phyloP scores from a whole-genome alignment of 92 coral and sea anemone species.

The Porites lobata region DNA sequence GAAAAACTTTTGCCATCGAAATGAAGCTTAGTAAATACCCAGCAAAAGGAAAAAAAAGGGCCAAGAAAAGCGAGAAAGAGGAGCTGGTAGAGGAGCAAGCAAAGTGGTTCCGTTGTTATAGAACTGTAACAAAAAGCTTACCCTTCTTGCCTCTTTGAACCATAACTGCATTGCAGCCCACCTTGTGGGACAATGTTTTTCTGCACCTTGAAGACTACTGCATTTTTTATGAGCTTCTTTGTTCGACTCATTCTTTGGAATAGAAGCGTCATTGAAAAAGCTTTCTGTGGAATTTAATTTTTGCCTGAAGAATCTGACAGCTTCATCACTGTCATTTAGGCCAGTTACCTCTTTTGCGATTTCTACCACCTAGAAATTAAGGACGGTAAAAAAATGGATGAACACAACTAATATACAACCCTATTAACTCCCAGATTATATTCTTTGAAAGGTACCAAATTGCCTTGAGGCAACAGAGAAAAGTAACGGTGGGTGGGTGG shows the following conservation, averaged over 20 bases:
- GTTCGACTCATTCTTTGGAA: conserved; percentile 88
- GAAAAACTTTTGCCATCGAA: too few relatives aligned
- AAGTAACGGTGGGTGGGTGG: too few relatives aligned
- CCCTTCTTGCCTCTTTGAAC: conserved; percentile 90
- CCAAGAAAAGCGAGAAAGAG: too few relatives aligned
- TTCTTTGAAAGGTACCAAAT: too few relatives aligned
- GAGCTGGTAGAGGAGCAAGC: too few relatives aligned
- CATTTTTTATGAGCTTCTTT: conserved; percentile 83
- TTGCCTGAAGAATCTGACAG: conserved; percentile 76
- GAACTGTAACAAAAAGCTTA: conserved; percentile 24
- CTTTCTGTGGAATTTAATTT: conserved; percentile 75
- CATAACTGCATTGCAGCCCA: conserved; percentile 90
- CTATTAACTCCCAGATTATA: too few relatives aligned
- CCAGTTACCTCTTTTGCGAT: conserved; percentile 86
- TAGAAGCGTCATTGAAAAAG: conserved; percentile 85
- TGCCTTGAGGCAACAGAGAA: too few relatives aligned
- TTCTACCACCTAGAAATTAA: conserved; percentile 62
- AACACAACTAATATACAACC: too few relatives aligned
- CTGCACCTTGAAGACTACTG: conserved; percentile 81
- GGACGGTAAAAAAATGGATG: not conserved
- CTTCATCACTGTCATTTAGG: conserved; percentile 53
- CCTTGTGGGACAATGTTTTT: conserved; percentile 86
- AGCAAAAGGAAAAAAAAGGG: too few relatives aligned
- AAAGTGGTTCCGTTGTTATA: too few relatives aligned
- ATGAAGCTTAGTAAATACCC: too few relatives aligned